Conservation (phyloP, 2,888 invertebrate genomes). For the Drosophila affinis region DNA sequence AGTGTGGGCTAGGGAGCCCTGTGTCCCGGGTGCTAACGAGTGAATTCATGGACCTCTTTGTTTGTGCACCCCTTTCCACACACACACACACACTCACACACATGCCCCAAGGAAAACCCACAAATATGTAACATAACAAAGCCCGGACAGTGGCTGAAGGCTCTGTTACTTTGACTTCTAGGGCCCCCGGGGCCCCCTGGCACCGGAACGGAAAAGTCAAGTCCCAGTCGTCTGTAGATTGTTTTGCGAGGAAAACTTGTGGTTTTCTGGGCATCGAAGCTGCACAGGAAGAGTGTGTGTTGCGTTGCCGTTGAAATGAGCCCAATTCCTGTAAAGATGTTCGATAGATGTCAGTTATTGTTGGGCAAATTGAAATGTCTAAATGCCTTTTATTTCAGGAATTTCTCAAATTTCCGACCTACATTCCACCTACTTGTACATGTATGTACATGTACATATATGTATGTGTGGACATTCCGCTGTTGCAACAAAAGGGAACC, state of each 20-base stretch:
- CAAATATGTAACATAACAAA: conserved; percentile 54
- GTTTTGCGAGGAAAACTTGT: neutral
- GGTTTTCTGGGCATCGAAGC: neutral
- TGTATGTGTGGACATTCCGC: no score
- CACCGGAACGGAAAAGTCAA: neutral
- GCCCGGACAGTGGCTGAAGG: conserved; percentile 48
- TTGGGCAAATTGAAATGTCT: neutral
- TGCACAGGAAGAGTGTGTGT: no score
- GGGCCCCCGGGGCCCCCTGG: neutral
- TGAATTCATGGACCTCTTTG: conserved; percentile 43
- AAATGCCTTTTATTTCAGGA: neutral
- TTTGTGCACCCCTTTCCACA: conserved; percentile 13
- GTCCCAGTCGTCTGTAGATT: neutral
- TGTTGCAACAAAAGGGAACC: neutral
- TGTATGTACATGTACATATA: no score
- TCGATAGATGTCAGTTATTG: neutral
- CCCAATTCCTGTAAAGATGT: neutral
- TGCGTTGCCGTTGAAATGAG: no score
- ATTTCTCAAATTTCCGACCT: neutral
- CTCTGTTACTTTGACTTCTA: conserved; percentile 53
- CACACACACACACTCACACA: conserved; percentile 13
- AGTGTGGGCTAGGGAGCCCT: conserved; percentile 1
- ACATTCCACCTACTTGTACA: neutral
- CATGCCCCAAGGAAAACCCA: conserved; percentile 14
- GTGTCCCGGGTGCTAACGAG: conserved; percentile 44